phyloP scores from a whole-genome alignment of 2,888 invertebrate genomes.

The Alloscopus bannaensis region DNA sequence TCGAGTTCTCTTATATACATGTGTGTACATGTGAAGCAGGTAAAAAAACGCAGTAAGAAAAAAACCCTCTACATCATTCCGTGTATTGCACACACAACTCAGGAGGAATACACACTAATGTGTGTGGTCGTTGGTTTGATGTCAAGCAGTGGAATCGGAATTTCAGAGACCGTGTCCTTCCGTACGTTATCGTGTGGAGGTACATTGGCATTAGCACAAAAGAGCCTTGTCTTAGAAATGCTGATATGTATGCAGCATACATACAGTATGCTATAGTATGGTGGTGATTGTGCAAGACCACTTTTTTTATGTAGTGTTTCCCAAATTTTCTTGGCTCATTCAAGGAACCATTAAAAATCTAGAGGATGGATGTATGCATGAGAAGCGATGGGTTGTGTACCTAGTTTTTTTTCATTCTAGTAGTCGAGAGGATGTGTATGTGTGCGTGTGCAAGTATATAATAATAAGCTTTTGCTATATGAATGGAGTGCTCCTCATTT shows the following conservation, averaged over 20 bases:
- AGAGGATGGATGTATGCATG: neutral
- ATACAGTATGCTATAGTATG: neutral
- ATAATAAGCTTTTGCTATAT: too few relatives aligned
- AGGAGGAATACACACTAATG: neutral
- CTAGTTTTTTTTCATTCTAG: too few relatives aligned
- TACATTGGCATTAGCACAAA: neutral
- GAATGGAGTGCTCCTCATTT: too few relatives aligned
- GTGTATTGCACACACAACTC: neutral
- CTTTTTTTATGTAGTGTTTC: too few relatives aligned
- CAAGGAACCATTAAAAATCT: neutral
- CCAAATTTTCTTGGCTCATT: too few relatives aligned
- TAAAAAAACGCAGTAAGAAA: too few relatives aligned
- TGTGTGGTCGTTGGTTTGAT: neutral
- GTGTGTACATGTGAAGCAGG: neutral
- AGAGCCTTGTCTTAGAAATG: neutral
- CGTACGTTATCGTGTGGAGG: conserved; percentile 8
- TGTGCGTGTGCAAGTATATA: too few relatives aligned
- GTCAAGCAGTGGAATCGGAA: neutral
- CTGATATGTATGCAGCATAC: neutral
- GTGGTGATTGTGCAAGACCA: too few relatives aligned
- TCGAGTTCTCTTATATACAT: neutral
- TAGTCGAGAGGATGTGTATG: too few relatives aligned
- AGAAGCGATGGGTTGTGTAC: too few relatives aligned
- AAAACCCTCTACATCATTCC: too few relatives aligned
- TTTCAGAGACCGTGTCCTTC: conserved; percentile 33